Base-by-base conservation (phyloP, 1,140 invertebrate genomes). In the Cherax destructor region DNA sequence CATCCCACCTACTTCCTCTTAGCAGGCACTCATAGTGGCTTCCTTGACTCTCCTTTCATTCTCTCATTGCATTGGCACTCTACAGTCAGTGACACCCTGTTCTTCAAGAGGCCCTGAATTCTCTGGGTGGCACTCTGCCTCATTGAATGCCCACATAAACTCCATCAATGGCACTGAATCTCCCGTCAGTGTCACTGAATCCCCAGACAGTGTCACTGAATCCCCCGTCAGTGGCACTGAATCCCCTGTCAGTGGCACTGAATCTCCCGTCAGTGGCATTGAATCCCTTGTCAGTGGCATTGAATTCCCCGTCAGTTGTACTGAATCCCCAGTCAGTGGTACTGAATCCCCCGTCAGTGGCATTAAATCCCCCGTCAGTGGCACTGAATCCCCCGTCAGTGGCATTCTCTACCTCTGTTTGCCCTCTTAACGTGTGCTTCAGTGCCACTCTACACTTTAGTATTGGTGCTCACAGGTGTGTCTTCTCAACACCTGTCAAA, bases 371-470 rank as follows among this genome's bases (percentile, higher is more conserved):
- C 13, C 69, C n/a, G 5, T 21, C 61, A 65, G 61, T 72, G n/a
- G 69, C 24, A 72, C n/a, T 11, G 52, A 56, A 11, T 56, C 9
- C 9, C 52, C 69, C n/a, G 3, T 74, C 21, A 74, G n/a, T 74
- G 69, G 69, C 69, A 74, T n/a, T 21, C 69, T 30, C 24, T 3
- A 74, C 69, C 52, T 10, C 52, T 6, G 52, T 9, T 56, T 9
- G 9, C 52, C 9, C 52, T 13, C 52, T 56, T 10, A 9, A 56
- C 52, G 30, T 41, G 30, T 2, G 30, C 69, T 5, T 30, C 21
- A 74, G n/a, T 74, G 69, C n/a, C 69, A 74, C 69, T n/a, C 69
- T 74, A 74, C n/a, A 74, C 69, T 21, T 11, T 74, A 24, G n/a
- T 74, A n/a, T 30, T 74, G 69, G 69, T 5, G 21, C 69, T 24